Evolutionary conservation across 2,888 invertebrate species (phyloP), one percentile per base, ranked within the genome.

Genomic region (Baronia brevicornis): DNA sequence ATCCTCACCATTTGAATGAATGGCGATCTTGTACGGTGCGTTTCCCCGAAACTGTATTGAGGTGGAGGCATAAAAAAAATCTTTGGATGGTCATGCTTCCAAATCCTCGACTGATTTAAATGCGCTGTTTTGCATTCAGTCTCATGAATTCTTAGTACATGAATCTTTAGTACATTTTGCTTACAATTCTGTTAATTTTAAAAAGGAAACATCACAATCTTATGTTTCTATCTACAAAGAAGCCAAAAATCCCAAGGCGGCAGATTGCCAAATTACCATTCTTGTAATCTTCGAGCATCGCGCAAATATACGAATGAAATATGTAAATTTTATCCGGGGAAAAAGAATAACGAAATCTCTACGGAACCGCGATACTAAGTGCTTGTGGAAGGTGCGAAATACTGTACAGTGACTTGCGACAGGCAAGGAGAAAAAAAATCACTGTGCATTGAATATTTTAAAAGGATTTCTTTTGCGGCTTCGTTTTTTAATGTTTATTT

Each of bases 401-500:
- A n/a, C n/a, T n/a, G n/a, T n/a, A n/a, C n/a, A n/a, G 53, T 61
- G 59, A 29, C 44, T 51, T 40, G 35, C 28, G 28, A 42, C n/a
- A 31, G 22, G 27, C 30, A 21, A 17, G 34, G 38, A 39, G 42
- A 32, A 32, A 48, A 59, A 34, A 41, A 39, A 40, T 43, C 38
- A 38, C 48, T 51, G 54, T 45, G 54, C 53, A 51, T 48, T 75
- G 69, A 72, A 73, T 75, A 71, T 70, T 73, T 73, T 66, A 75
- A 52, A 50, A 57, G 56, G 48, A 49, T 58, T 62, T 60, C 59
- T 25, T 60, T 43, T 58, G 66, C 66, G 57, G 71, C 61, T 61
- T 60, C 55, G 46, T 44, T 67, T 69, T 70, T 64, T 68, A 69
- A 72, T 69, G 65, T 72, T 60, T 73, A 72, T 72, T 73, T 72